Percentiles rank a stretch among this genome's conserved stretches.
These are phyloP conservation scores for Thecophora atra DNA, from an alignment of 2,888 invertebrate species.

Conservation along the genomic window DNA sequence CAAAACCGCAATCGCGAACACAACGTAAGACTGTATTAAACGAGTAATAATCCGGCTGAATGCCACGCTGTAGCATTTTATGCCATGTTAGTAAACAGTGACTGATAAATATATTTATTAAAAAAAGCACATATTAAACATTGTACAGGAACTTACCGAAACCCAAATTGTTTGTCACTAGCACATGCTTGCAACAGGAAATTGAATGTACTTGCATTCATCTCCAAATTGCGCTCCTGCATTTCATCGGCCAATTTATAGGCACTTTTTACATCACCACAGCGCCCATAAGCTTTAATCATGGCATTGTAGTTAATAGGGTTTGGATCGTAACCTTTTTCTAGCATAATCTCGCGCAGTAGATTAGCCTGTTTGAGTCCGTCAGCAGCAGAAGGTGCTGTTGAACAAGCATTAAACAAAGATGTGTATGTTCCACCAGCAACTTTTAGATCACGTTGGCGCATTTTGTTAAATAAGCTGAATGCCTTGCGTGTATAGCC, in stretches of 20 bases:
- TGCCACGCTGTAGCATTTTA: constrained; percentile 74
- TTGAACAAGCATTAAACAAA: constrained; percentile 88
- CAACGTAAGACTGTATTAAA: constrained; percentile 85
- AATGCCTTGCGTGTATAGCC: constrained; percentile 91
- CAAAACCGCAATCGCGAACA: constrained; percentile 83
- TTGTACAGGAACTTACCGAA: constrained; percentile 62
- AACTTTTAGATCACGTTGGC: constrained; percentile 74
- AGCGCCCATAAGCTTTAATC: constrained; percentile 90
- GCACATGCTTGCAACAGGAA: constrained; percentile 87
- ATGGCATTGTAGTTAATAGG: constrained; percentile 84
- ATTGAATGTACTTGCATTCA: constrained; percentile 77
- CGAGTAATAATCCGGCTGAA: constrained; percentile 76
- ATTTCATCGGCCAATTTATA: constrained; percentile 88
- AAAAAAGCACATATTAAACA: not conserved
- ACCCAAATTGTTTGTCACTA: constrained; percentile 79
- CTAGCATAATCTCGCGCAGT: constrained; percentile 75
- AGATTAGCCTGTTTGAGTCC: constrained; percentile 76
- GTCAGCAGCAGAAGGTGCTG: constrained; percentile 75
- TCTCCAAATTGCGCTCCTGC: constrained; percentile 71
- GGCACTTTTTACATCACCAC: constrained; percentile 80
- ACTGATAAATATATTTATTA: constrained; percentile 51
- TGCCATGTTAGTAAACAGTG: constrained; percentile 88
- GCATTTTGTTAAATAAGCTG: constrained; percentile 84
- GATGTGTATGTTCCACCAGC: constrained; percentile 82
- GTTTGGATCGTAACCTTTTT: constrained; percentile 77